Conservation (phyloP, 1,140 invertebrate species). For the Musca domestica region DNA sequence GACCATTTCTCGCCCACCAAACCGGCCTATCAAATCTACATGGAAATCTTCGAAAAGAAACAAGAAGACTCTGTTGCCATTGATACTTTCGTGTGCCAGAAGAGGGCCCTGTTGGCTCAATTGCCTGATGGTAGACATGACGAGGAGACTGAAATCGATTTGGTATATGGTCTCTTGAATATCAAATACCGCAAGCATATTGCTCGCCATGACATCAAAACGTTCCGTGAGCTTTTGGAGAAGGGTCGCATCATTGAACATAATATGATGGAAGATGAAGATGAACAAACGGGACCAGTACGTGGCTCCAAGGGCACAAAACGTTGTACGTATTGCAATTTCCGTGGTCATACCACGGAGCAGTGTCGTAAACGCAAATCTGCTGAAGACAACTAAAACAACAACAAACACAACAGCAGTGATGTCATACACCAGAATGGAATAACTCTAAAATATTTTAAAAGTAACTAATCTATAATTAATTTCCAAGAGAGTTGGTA, state of each 20-base stretch:
- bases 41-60: slow-evolving; percentile 45
- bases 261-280: slow-evolving; percentile 24
- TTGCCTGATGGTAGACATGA: slow-evolving; percentile 44
- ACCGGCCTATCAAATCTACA: slow-evolving; percentile 44
- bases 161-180: slow-evolving; percentile 41
- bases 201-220: slow-evolving; percentile 41
- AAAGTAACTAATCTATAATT: no score
- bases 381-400: background rate
- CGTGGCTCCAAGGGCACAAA: slow-evolving; percentile 15
- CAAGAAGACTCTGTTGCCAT: slow-evolving; percentile 34
- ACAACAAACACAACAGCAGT: background rate
- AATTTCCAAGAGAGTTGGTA: no score
- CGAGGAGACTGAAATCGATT: slow-evolving; percentile 48
- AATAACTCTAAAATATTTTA: no score
- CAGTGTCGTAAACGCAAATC: slow-evolving; percentile 26
- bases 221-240: slow-evolving; percentile 44
- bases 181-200: slow-evolving; percentile 42
- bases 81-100: slow-evolving; percentile 45
- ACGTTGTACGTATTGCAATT: slow-evolving; percentile 26
- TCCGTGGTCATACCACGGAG: slow-evolving; percentile 23
- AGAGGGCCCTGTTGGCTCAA: slow-evolving; percentile 44
- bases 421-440: slow-evolving; percentile 8
- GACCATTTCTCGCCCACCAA: slow-evolving; percentile 49
- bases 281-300: background rate
- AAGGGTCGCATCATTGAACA: slow-evolving; percentile 37